Conservation (phyloP, 1,140 invertebrate species). For the Ostrea edulis region DNA sequence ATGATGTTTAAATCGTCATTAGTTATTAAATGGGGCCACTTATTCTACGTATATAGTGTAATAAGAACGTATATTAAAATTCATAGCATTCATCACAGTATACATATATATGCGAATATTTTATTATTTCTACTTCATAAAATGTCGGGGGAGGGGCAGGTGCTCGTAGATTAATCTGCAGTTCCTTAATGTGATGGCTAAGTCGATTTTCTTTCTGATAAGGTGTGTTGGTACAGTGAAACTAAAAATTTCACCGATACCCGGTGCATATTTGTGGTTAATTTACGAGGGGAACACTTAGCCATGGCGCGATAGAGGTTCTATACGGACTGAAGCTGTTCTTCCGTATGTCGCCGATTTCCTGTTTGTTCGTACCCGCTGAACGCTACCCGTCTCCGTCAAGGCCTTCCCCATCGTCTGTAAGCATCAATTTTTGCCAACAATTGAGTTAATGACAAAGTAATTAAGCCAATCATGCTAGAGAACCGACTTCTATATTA, state of each 20-base stretch:
- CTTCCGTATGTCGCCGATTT: background rate
- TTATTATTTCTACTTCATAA: too few relatives aligned
- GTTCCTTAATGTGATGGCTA: too few relatives aligned
- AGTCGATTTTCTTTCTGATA: too few relatives aligned
- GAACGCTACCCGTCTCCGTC: background rate
- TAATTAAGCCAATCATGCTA: constrained; percentile 12
- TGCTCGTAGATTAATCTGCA: too few relatives aligned
- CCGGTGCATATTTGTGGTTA: background rate
- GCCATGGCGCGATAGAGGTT: too few relatives aligned
- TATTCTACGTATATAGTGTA: too few relatives aligned
- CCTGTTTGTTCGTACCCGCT: constrained; percentile 5
- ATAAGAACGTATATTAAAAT: too few relatives aligned
- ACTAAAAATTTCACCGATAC: background rate
- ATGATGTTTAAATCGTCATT: too few relatives aligned
- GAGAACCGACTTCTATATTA: background rate
- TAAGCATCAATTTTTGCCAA: background rate
- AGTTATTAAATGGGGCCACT: too few relatives aligned
- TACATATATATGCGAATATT: too few relatives aligned
- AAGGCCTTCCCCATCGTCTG: background rate
- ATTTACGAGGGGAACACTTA: background rate
- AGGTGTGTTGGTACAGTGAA: background rate
- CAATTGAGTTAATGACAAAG: constrained; percentile 27
- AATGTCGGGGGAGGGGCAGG: too few relatives aligned
- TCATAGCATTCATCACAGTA: too few relatives aligned
- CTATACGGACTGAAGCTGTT: background rate